Conservation (phyloP, 2,888 invertebrate species). For the Miltochrista miniata region DNA sequence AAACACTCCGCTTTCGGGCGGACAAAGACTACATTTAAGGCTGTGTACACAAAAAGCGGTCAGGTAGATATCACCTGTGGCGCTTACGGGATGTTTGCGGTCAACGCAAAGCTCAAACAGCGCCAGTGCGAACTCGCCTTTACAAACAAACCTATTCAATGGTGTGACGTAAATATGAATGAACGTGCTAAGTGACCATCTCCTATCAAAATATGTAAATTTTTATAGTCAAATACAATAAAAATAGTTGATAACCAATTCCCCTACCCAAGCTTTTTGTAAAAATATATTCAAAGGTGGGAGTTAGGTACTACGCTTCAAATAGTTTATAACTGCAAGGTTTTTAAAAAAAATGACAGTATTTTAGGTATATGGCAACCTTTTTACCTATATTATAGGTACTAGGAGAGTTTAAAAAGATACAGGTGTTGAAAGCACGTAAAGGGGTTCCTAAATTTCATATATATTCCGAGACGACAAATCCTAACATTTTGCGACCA, state of each 20-base stretch:
- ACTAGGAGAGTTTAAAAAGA: no score
- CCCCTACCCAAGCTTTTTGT: background rate
- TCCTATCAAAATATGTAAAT: conserved; percentile 17
- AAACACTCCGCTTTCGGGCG: conserved; percentile 16
- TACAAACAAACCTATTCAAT: conserved; percentile 64
- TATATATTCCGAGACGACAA: no score
- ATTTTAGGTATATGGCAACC: no score
- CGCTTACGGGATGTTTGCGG: conserved; percentile 64
- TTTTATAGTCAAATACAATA: conserved; percentile 26
- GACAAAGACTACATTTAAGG: conserved; percentile 42
- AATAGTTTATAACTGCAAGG: no score
- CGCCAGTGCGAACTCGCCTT: conserved; percentile 68
- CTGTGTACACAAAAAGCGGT: conserved; percentile 60
- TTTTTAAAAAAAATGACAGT: no score
- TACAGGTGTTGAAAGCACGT: no score
- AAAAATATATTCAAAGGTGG: no score
- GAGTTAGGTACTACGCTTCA: background rate
- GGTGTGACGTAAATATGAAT: conserved; percentile 61
- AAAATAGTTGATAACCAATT: no score
- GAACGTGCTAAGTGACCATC: conserved; percentile 50
- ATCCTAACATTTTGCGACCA: no score
- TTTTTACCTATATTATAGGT: no score
- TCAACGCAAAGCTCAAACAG: conserved; percentile 55
- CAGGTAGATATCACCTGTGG: conserved; percentile 76
- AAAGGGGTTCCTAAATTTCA: no score